phyloP scores from a whole-genome alignment of 1,140 invertebrate genomes.

The Pemphigus obesinymphae region DNA sequence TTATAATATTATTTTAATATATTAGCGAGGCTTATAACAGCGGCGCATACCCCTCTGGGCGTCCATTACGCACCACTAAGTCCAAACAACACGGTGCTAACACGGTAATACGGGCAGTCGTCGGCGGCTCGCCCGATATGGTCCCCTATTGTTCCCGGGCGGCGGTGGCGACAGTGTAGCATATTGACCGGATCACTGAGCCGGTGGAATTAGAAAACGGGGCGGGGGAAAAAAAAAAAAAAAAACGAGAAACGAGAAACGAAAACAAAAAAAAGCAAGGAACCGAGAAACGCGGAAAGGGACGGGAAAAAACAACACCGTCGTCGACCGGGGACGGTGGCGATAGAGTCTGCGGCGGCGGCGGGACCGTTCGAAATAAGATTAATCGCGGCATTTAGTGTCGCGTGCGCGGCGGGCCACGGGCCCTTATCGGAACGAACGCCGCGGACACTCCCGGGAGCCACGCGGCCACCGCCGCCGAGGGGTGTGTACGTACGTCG shows the following conservation, averaged over 20 bases:
- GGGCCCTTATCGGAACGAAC: constrained; percentile 3
- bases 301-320: background rate
- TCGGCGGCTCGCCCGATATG: background rate
- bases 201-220: background rate
- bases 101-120: background rate
- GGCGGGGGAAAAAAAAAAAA: background rate
- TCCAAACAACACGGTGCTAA: constrained; percentile 33
- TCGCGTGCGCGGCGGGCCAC: background rate
- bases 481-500: too few relatives aligned
- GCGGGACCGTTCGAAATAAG: constrained; percentile 11
- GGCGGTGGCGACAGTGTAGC: background rate
- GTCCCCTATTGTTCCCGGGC: background rate
- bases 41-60: background rate
- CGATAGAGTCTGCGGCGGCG: background rate
- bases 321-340: background rate
- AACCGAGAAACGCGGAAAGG: too few relatives aligned
- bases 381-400: constrained; percentile 36
- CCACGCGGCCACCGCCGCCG: too few relatives aligned
- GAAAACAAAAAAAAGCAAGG: too few relatives aligned
- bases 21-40: background rate
- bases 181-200: constrained; percentile 32
- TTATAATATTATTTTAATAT: background rate
- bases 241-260: background rate
- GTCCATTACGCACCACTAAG: constrained; percentile 33
- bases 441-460: background rate